Evolutionary conservation across 2,113 vertebrate genomes (phyloP), one percentile per base, ranked within the genome.

Genomic region (Petroica traversi): DNA sequence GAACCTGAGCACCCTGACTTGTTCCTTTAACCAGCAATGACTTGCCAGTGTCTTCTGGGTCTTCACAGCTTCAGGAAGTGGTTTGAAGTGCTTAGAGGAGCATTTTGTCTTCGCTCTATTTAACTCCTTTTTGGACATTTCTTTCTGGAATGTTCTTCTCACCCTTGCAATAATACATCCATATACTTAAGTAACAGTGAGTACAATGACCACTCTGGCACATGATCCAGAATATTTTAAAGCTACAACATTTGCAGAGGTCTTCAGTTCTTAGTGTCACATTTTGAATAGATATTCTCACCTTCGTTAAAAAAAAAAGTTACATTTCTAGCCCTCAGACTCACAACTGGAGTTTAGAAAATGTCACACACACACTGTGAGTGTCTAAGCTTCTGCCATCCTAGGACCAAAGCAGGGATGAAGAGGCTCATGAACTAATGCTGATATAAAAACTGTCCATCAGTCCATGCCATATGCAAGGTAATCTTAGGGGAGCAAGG

Each of bases 1-100:
- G 83, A 94, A 95, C 76, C 48, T 87, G 64, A 91, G 76, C 52
- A 89, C 49, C 57, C 40, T 62, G 79, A 72, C 62, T 92, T 69
- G 48, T 14, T 94, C 64, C 40, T 73, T 72, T 72, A 66, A 92
- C 54, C 71, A 91, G 67, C 67, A 89, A n/a, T 8, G 43, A 69
- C 46, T 85, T 93, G 51, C 41, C 72, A 57, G 31, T 11, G 18
- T 31, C 54, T 81, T 71, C 45, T 71, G 57, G 48, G 86, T 45
- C 49, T 68, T 54, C 36, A 66, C 9, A 24, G 11, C 68, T 85
- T 76, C 34, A 55, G 38, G 54, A 12, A 78, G 63, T 7, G 12
- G 19, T 73, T 9, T 75, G 29, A 83, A 91, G 33, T 2, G 5
- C 12, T 62, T n/a, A 77, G n/a, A 92, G 28, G 6, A 81, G 10